Percentiles rank a stretch among this genome's conserved stretches.
phyloP scores from a whole-genome alignment of 2,888 invertebrate species.

The Unio delphinus region DNA sequence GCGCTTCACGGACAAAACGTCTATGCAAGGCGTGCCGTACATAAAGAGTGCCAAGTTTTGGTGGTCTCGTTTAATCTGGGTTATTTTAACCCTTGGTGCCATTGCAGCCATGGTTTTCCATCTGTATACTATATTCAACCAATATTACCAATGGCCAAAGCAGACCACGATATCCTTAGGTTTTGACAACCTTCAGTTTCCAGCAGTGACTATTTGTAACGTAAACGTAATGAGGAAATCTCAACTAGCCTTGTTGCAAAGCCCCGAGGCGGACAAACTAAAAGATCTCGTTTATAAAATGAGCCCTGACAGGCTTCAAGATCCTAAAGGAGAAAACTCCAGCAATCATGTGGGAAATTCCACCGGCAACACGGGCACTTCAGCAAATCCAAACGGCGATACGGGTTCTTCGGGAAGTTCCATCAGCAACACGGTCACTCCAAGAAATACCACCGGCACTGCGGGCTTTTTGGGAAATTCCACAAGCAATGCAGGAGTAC shows the following conservation, averaged over 20 bases:
- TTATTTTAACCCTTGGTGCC: conserved; percentile 24
- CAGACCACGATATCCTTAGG: conserved; percentile 30
- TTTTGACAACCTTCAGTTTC: conserved; percentile 24
- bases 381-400: too few species aligned
- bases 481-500: too few species aligned
- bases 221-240: conserved; percentile 27
- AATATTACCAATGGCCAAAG: conserved; percentile 37
- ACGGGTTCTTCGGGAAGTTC: too few species aligned
- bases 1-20: conserved; percentile 50
- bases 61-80: conserved; percentile 41
- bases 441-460: too few species aligned
- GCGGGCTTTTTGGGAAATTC: too few species aligned
- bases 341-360: too few species aligned
- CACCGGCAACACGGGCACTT: too few species aligned
- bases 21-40: conserved; percentile 52
- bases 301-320: conserved; percentile 16
- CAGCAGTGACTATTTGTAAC: conserved; percentile 40
- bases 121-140: conserved; percentile 34
- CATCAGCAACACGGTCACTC: too few species aligned
- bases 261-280: conserved; percentile 2
- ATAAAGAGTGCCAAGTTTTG: conserved; percentile 39
- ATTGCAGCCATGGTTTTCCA: conserved; percentile 38
- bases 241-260: conserved; percentile 7
- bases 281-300: conserved; percentile 15
- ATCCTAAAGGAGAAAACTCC: too few species aligned